Evolutionary conservation across 2,888 invertebrate genomes (phyloP), one percentile per base, ranked within the genome.

Genomic region (Heteropelma amictum): DNA sequence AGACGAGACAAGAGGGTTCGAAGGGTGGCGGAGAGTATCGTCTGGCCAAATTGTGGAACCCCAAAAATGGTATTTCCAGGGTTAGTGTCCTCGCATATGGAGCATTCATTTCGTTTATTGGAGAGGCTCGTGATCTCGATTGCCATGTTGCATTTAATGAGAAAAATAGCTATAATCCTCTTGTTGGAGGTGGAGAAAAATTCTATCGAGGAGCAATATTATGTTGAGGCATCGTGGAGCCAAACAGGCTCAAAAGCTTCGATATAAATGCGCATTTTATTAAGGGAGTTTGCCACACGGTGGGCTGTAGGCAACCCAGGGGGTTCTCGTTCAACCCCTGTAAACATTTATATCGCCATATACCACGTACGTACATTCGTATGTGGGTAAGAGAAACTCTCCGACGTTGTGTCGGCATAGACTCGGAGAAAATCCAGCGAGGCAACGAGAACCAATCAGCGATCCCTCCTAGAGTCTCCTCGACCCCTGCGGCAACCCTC

Each of bases 191-290:
- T 33, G 26, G 60, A 60, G n/a, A 76, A 78, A 81, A 82, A 82
- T 85, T 79, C 79, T 81, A 79, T 80, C 70, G 64, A n/a, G 40
- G 54, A 77, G 77, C 77, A 81, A 81, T 82, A 82, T 38, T 35
- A 45, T 19, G 26, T 19, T 17, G 30, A 60, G 45, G 53, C 3
- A 45, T 33, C 40, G 28, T 60, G 54, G 53, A 38, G 12, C 45
- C 40, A 35, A 69, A 51, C 80, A 60, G 68, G 71, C 65, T 73
- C 71, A 73, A n/a, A n/a, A 79, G 73, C 67, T 81, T 81, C 79
- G 82, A 69, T 84, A 86, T 85, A 86, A 86, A 86, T 84, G 84
- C 86, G 85, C 87, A 87, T 88, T 87, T 85, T 84, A 87, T 87
- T 87, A 86, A 84, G 79, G 84, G 69, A 72, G 76, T 69, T 69